Percentiles rank a stretch among this genome's conserved stretches.
Evolutionary conservation across 2,888 invertebrate genomes (phyloP).

Genomic region (Mesorhabditis spiculigera): DNA sequence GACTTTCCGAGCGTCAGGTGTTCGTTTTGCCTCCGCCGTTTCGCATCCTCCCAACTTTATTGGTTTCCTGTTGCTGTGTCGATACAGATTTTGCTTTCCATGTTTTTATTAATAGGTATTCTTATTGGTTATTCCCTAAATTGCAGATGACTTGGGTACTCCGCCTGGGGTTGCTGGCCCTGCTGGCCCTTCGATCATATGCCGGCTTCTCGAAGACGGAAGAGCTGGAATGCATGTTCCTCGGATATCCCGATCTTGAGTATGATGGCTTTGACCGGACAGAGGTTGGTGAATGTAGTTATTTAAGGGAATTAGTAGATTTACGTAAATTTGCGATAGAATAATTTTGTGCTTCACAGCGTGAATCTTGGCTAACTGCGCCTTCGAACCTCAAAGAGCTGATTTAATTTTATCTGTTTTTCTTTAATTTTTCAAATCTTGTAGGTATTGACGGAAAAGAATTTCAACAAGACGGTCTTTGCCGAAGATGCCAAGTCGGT

Average conservation of each 20-base stretch:
- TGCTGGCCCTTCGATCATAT: conserved; percentile 14
- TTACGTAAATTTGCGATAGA: too few relatives aligned
- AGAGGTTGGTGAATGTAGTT: conserved; percentile 31
- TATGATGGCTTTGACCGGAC: conserved; percentile 57
- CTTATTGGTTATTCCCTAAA: too few relatives aligned
- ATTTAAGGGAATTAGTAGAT: neutral
- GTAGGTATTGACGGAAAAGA: conserved; percentile 55
- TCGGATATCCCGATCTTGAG: conserved; percentile 58
- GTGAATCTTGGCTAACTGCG: too few relatives aligned
- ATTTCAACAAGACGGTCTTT: conserved; percentile 58
- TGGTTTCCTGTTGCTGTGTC: too few relatives aligned
- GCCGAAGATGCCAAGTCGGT: conserved; percentile 58
- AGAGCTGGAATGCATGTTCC: conserved; percentile 57
- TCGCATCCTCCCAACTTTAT: too few relatives aligned
- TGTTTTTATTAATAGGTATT: too few relatives aligned
- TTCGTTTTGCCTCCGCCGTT: too few relatives aligned
- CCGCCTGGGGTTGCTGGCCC: conserved; percentile 19
- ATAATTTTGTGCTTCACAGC: too few relatives aligned
- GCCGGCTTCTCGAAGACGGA: conserved; percentile 34
- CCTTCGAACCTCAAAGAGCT: too few relatives aligned
- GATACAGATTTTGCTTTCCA: too few relatives aligned
- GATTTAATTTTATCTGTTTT: neutral
- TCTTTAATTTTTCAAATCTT: conserved; percentile 6
- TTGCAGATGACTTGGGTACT: conserved; percentile 21
- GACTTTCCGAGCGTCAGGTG: too few relatives aligned